Evolutionary conservation across 1,140 invertebrate species (phyloP).

Genomic region (Capitella teleta): DNA sequence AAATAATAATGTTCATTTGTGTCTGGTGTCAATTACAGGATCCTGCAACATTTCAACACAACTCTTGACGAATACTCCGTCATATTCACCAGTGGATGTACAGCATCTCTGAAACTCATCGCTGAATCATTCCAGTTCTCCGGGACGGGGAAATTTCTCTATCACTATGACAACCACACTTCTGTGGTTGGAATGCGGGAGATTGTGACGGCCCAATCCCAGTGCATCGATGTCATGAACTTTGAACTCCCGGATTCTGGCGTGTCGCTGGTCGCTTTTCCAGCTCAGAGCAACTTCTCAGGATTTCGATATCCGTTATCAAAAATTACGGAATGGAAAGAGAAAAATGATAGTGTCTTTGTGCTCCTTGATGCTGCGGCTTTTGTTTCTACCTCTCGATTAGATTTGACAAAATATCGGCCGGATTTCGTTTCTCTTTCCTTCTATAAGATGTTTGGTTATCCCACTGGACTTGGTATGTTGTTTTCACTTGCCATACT

Average conservation of each 20-base stretch:
- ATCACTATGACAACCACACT: slow-evolving; percentile 85
- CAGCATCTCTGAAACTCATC: slow-evolving; percentile 67
- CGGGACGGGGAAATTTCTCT: slow-evolving; percentile 50
- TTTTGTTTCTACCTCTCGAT: slow-evolving; percentile 62
- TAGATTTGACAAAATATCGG: slow-evolving; percentile 60
- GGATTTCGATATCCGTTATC: slow-evolving; percentile 52
- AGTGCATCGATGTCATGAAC: background rate
- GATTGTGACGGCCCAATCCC: slow-evolving; percentile 21
- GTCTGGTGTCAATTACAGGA: no score
- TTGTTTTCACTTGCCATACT: no score
- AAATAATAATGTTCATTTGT: no score
- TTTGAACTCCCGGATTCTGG: background rate
- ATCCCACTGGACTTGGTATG: slow-evolving; percentile 64
- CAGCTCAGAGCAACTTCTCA: slow-evolving; percentile 90
- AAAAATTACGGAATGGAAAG: slow-evolving; percentile 26
- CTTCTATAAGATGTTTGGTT: slow-evolving; percentile 98
- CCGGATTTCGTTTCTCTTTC: slow-evolving; percentile 86
- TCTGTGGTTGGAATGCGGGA: slow-evolving; percentile 86
- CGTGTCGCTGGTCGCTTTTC: slow-evolving; percentile 61
- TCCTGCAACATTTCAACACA: slow-evolving; percentile 76
- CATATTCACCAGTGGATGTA: slow-evolving; percentile 84
- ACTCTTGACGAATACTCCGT: slow-evolving; percentile 66
- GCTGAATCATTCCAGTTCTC: slow-evolving; percentile 65
- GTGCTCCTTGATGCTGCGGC: slow-evolving; percentile 76
- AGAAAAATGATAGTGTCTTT: slow-evolving; percentile 51